phyloP scores from a whole-genome alignment of 2,797 vertebrate genomes.

The Crenichthys baileyi region DNA sequence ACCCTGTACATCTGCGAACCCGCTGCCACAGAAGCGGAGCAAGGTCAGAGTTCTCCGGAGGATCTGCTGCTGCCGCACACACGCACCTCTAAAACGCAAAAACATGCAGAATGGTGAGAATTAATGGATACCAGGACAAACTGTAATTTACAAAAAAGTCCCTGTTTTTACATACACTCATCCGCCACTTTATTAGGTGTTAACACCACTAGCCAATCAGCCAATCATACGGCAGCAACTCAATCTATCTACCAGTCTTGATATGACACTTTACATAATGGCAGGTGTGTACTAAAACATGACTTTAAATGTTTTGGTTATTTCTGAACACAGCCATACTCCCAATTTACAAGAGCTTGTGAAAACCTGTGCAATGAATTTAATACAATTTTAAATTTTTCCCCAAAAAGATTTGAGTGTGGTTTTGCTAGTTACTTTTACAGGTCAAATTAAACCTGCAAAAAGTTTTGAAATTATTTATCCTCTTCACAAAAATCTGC shows the following conservation, averaged over 20 bases:
- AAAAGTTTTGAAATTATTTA: background rate
- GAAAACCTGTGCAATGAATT: background rate
- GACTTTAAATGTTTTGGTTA: background rate
- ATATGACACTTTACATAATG: background rate
- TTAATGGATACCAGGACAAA: background rate
- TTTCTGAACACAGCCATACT: background rate
- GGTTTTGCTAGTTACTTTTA: background rate
- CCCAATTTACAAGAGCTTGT: background rate
- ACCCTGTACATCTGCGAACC: conserved; percentile 76
- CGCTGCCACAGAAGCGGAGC: conserved; percentile 73
- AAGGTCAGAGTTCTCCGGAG: conserved; percentile 73
- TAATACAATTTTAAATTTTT: background rate
- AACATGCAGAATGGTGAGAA: conserved; percentile 2
- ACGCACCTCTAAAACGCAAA: conserved; percentile 72
- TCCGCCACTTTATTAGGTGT: background rate
- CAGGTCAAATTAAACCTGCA: background rate
- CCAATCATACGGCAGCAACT: background rate
- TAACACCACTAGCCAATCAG: background rate
- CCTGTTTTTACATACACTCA: background rate
- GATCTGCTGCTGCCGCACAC: conserved; percentile 70
- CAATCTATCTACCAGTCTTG: background rate
- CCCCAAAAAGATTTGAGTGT: background rate
- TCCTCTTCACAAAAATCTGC: background rate
- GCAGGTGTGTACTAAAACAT: background rate
- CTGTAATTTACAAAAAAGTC: background rate